Conservation (phyloP, 2,888 invertebrate species). For the Agrochola circellaris region DNA sequence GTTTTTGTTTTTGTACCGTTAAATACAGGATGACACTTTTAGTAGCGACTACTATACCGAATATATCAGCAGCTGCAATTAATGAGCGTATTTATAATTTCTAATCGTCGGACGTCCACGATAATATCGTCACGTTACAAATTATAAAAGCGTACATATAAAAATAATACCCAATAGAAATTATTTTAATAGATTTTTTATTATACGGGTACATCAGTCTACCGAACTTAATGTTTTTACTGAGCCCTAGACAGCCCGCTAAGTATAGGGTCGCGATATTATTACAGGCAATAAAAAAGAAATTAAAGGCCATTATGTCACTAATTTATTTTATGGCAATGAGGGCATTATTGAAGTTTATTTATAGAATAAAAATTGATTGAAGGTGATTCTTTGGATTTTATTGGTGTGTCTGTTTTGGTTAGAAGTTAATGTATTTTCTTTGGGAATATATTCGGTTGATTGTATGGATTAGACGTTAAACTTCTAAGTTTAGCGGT, state of each 20-base stretch:
- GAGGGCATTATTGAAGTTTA: slow-evolving; percentile 57
- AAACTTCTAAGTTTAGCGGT: too few species aligned
- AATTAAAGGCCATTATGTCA: slow-evolving; percentile 72
- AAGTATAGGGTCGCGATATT: slow-evolving; percentile 65
- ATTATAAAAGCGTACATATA: not conserved
- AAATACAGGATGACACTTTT: too few species aligned
- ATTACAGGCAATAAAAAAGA: slow-evolving; percentile 74
- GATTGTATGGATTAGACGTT: too few species aligned
- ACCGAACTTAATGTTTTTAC: slow-evolving; percentile 43
- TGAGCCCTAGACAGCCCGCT: slow-evolving; percentile 47
- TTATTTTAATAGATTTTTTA: slow-evolving; percentile 18
- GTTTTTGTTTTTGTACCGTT: not conserved
- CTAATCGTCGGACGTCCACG: too few species aligned
- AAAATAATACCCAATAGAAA: slow-evolving; percentile 11
- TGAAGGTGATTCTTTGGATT: slow-evolving; percentile 37
- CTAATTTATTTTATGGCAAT: slow-evolving; percentile 70
- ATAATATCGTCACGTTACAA: too few species aligned
- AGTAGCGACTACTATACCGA: too few species aligned
- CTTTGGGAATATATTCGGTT: not conserved
- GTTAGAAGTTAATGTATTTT: not conserved
- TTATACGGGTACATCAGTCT: slow-evolving; percentile 35
- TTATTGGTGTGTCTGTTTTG: slow-evolving; percentile 28
- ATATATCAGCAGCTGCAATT: too few species aligned
- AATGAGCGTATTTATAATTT: too few species aligned
- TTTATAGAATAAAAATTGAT: slow-evolving; percentile 54